Evolutionary conservation across 2,797 vertebrate genomes (phyloP), one percentile per base, ranked within the genome.

Genomic region (Nyctalus aviator): DNA sequence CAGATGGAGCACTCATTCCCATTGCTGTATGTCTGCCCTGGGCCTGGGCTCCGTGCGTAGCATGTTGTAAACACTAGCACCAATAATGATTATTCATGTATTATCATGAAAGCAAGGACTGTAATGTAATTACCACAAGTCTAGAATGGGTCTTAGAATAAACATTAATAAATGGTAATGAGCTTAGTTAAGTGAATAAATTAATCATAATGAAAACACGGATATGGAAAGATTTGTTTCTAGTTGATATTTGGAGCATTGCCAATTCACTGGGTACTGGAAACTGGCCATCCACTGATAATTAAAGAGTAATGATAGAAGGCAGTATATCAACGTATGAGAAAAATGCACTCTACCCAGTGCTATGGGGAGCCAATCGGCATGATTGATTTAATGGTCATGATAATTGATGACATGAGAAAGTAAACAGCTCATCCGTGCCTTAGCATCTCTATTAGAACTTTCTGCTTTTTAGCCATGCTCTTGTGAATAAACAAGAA

Each of bases 401-500:
- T 79, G 71, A 69, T 96, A 95, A 95, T 84, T 94, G 95, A 88
- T 95, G 92, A 69, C 77, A 77, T 25, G 84, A 88, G 83, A 88
- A 90, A 92, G 53, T 78, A 88, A 96, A 91, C 44, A 97, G 73
- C 44, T 90, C 41, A 79, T 95, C 64, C 66, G 10, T 94, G 77
- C 23, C 17, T 76, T 64, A 48, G 55, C 75, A 57, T 91, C 57
- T 88, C 75, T 79, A n/a, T 71, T 75, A 68, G 85, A 68, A 59
- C 48, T 68, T 95, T 23, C 71, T 84, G 68, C 48, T 82, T 76
- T 93, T 89, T 91, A 75, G 46, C 41, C 59, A 21, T 50, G 66
- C 77, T 85, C 3, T 73, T 88, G 53, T 79, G 30, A 27, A n/a
- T 53, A 79, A 66, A 25, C 68, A 77, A 91, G 57, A 64, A 81